Evolutionary conservation across 2,888 invertebrate genomes (phyloP).

Genomic region (Conus canariensis): DNA sequence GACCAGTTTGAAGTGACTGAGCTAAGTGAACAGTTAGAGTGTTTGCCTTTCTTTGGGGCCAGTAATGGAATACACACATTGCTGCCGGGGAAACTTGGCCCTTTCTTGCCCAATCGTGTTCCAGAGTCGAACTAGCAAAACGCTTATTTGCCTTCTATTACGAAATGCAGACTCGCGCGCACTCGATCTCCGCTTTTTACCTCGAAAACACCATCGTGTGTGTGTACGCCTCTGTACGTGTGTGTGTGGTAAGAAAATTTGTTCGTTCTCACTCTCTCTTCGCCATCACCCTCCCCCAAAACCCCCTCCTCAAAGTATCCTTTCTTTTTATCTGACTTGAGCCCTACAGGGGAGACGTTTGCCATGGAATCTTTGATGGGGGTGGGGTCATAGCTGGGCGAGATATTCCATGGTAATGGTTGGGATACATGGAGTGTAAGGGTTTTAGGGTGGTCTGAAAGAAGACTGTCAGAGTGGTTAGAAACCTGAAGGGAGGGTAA

Average conservation of each 20-base stretch:
- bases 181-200: not conserved
- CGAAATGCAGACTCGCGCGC: not conserved
- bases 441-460: too few relatives aligned
- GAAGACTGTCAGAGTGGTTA: too few relatives aligned
- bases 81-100: not conserved
- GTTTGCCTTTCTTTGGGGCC: not conserved
- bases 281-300: not conserved
- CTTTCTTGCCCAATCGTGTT: not conserved
- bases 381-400: too few relatives aligned
- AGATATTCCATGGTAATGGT: too few relatives aligned
- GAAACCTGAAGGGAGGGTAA: too few relatives aligned
- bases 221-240: not conserved
- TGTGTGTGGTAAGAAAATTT: not conserved
- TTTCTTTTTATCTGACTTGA: too few relatives aligned
- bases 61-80: not conserved
- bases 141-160: constrained; percentile 20
- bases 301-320: too few relatives aligned
- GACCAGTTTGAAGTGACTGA: not conserved
- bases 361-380: too few relatives aligned
- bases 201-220: not conserved
- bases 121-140: not conserved
- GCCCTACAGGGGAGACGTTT: too few relatives aligned
- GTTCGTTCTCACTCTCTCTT: not conserved
- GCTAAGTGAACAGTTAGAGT: constrained; percentile 2
- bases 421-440: too few relatives aligned